A percentile compares a stretch with the other conserved stretches of the same genome.
phyloP scores from a whole-genome alignment of 2,113 vertebrate genomes.

The Rhabdomys dilectus region DNA sequence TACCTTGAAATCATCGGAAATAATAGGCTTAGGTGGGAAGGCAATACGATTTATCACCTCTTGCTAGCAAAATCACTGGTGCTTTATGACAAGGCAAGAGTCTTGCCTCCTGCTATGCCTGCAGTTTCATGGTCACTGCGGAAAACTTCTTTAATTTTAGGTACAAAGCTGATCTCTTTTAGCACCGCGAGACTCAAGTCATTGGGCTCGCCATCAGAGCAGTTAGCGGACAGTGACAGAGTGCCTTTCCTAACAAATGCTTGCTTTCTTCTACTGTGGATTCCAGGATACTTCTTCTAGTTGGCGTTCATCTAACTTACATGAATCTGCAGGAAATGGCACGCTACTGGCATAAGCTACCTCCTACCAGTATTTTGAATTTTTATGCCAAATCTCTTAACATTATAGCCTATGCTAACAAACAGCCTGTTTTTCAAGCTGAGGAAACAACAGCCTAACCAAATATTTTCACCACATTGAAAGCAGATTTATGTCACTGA shows the following conservation, averaged over 20 bases:
- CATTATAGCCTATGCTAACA: background rate
- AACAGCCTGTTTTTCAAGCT: background rate
- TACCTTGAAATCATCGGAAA: conserved; percentile 74
- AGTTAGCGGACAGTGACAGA: background rate
- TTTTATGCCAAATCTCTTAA: background rate
- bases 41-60: conserved; percentile 53
- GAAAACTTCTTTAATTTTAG: conserved; percentile 55
- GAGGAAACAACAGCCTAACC: background rate
- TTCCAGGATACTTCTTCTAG: background rate
- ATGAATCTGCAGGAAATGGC: conserved; percentile 36
- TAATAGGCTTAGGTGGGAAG: conserved; percentile 61
- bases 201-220: background rate
- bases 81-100: conserved; percentile 64
- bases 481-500: background rate
- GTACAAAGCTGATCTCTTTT: conserved; percentile 48
- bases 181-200: background rate
- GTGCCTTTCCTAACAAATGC: background rate
- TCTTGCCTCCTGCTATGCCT: conserved; percentile 51
- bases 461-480: conserved; percentile 1
- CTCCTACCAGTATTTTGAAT: background rate
- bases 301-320: background rate
- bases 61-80: conserved; percentile 52
- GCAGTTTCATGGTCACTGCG: conserved; percentile 50
- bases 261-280: background rate
- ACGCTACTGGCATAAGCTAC: background rate